Evolutionary conservation across 2,113 vertebrate species (phyloP).

Genomic region (Corynorhinus townsendii): DNA sequence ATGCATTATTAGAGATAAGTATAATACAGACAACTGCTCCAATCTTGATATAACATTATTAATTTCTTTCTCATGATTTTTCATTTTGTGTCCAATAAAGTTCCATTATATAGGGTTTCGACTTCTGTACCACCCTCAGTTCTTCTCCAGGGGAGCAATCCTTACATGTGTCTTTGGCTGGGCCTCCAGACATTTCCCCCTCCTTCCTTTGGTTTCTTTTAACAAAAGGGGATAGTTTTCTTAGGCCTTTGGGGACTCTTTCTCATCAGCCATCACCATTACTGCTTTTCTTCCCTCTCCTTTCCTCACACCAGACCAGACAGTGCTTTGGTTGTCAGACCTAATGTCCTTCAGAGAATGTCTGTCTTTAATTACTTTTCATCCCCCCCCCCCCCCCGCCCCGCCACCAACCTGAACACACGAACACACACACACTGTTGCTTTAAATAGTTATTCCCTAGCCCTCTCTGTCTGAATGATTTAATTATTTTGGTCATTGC

Average conservation of each 20-base stretch:
- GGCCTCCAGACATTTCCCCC: background rate
- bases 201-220: background rate
- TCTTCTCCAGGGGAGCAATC: background rate
- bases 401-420: background rate
- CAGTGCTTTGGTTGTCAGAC: background rate
- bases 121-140: background rate
- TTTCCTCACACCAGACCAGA: background rate
- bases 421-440: background rate
- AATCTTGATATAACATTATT: background rate
- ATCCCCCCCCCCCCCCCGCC: background rate
- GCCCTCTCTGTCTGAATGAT: background rate
- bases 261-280: background rate
- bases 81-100: background rate
- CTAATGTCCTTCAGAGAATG: conserved; percentile 8
- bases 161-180: background rate
- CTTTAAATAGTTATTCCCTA: conserved; percentile 26
- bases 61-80: background rate
- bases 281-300: background rate
- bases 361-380: conserved; percentile 22
- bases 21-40: background rate
- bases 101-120: background rate
- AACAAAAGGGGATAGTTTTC: background rate
- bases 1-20: background rate
- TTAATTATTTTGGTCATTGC: conserved; percentile 16
- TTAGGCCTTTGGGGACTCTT: background rate